Evolutionary conservation across 2,797 vertebrate species (phyloP).

Genomic region (Etheostoma perlongum): DNA sequence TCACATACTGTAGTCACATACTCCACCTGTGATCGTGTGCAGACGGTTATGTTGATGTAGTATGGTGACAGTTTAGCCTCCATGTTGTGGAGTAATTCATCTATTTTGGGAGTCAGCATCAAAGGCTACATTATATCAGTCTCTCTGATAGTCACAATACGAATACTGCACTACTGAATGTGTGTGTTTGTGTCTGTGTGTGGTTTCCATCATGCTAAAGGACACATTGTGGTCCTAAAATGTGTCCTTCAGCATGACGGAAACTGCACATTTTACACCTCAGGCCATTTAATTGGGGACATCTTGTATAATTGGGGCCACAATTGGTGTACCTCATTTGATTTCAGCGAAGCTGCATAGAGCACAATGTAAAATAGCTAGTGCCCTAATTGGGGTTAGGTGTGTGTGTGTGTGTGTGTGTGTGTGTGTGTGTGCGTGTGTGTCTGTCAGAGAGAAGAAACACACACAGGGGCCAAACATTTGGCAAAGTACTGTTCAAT

Average conservation of each 20-base stretch:
- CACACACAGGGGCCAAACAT: too few species aligned
- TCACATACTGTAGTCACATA: slow-evolving; percentile 28
- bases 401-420: slow-evolving; percentile 16
- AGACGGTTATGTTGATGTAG: slow-evolving; percentile 35
- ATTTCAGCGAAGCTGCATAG: slow-evolving; percentile 17
- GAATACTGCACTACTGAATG: not conserved
- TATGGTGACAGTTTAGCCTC: slow-evolving; percentile 9
- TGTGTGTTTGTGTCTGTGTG: not conserved
- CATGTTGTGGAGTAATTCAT: slow-evolving; percentile 21
- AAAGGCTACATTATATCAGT: slow-evolving; percentile 2
- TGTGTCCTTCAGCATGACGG: too few species aligned
- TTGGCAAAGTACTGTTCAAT: too few species aligned
- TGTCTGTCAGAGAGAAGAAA: not conserved
- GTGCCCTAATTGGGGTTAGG: slow-evolving; percentile 46
- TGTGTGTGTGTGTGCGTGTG: slow-evolving; percentile 1
- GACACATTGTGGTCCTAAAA: not conserved
- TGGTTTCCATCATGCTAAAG: not conserved
- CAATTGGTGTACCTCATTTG: slow-evolving; percentile 30
- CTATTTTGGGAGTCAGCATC: slow-evolving; percentile 18
- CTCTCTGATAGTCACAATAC: not conserved
- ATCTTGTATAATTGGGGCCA: slow-evolving; percentile 39
- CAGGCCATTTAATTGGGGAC: slow-evolving; percentile 34
- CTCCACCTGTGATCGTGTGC: slow-evolving; percentile 23
- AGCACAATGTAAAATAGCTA: slow-evolving; percentile 22
- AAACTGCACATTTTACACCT: slow-evolving; percentile 11